Base-by-base conservation (phyloP, 2,888 invertebrate genomes). In the Graphium colonna region DNA sequence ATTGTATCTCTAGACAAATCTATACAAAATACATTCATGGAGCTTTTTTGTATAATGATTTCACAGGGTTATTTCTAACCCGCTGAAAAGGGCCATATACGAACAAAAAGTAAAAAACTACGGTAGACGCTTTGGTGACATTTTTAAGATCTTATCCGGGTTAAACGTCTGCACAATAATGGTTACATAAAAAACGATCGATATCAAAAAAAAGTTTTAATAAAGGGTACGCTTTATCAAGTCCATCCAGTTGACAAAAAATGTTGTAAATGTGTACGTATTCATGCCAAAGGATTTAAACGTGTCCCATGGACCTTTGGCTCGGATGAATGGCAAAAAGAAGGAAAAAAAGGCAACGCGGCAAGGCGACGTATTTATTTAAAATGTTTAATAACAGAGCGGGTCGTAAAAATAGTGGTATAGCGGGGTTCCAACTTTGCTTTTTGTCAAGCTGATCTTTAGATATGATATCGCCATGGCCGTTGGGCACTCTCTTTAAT, bases 121-220 rank as follows among this genome's bases (percentile, higher is more conserved):
- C 77, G 69, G 77, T 75, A 79, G 77, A 70, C 62, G 77, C 76
- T 73, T 71, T 72, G 77, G 87, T 85, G 88, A 88, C 88, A 89
- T 80, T 79, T 83, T 81, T 69, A 72, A 87, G 89, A 89, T 89
- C 82, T 86, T 85, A 89, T 88, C 89, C 77, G 65, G 71, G 70
- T 72, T 83, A 81, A 86, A 81, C 75, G 84, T 84, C 85, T 67
- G 83, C 85, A 88, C 88, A 82, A 87, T 88, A 88, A 88, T 83
- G 77, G 84, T 62, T 66, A 66, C 67, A 82, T 79, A 89, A 89
- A 87, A 87, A 89, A 79, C 76, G 82, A 87, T 88, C 80, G 76
- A 74, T 83, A 89, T 88, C 83, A 85, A 85, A 86, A 81, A 85
- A 77, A 76, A 73, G 9, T 13, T 46, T 69, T 69, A 75, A 64